phyloP scores from a whole-genome alignment of 2,797 vertebrate species.

The Anguilla pacifica region DNA sequence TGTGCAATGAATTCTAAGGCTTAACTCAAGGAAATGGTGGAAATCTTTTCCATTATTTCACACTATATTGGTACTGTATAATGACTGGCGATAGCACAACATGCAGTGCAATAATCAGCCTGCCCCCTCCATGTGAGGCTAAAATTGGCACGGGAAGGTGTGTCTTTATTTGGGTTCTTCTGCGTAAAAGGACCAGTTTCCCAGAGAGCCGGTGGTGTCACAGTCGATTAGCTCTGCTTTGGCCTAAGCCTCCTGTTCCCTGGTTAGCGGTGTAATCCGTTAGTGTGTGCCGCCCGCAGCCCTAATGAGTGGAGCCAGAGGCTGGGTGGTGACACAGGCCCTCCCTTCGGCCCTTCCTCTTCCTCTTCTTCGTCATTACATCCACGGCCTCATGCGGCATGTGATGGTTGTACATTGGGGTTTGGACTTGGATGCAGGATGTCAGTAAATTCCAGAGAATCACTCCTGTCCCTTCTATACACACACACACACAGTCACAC shows the following conservation, averaged over 20 bases:
- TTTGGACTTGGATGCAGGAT: no score
- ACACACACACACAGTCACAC: background rate
- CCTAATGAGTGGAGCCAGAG: background rate
- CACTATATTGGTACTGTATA: no score
- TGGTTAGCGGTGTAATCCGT: constrained; percentile 41
- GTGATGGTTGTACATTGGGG: no score
- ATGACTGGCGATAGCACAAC: no score
- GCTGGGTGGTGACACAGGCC: background rate
- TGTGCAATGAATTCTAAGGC: no score
- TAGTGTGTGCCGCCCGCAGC: constrained; percentile 37
- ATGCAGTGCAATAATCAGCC: background rate
- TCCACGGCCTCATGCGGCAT: background rate
- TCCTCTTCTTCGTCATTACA: background rate
- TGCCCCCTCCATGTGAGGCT: constrained; percentile 33
- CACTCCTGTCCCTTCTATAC: no score
- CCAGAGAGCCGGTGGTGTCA: constrained; percentile 38
- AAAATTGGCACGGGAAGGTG: constrained; percentile 38
- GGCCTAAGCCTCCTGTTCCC: constrained; percentile 47
- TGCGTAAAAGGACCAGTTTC: background rate
- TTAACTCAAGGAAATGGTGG: no score
- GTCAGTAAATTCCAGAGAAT: no score
- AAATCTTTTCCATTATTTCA: no score
- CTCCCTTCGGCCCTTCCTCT: background rate
- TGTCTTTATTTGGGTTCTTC: constrained; percentile 16
- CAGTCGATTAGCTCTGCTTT: constrained; percentile 39